Evolutionary conservation across 2,888 invertebrate species (phyloP), one percentile per base, ranked within the genome.

Genomic region (Brenthis ino): DNA sequence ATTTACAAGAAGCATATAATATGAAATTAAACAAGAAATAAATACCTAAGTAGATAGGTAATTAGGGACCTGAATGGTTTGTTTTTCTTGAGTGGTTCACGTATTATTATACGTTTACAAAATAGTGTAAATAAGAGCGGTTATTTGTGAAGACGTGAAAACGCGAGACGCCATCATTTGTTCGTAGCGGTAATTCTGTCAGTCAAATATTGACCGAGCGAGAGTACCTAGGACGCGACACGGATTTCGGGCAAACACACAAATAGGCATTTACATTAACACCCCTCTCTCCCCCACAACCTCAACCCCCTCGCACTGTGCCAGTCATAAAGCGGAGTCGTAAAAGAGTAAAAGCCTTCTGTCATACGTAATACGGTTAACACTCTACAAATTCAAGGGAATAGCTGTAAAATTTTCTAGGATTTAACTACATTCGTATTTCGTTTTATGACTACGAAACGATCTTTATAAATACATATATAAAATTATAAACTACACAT

Each of bases 191-290:
- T 91, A 90, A 89, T 91, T 86, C 84, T 82, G 86, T 79, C 84
- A 81, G 81, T 84, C 85, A 88, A 93, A 91, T 91, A 91, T 92
- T 93, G 88, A 89, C 90, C 74, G 82, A 86, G 88, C 65, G 74
- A 75, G 72, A 76, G 76, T 74, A 72, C 75, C 76, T 85, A 85
- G 87, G 88, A 90, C 87, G 85, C 88, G 91, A 92, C 91, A 91
- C 89, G 87, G 90, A 91, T 90, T 91, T 91, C 86, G 81, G 82
- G 84, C 83, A 90, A 91, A 92, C 87, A 90, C 82, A 84, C 87
- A 88, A 89, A 91, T 88, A 90, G 86, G 84, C 87, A 87, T 89
- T 88, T 87, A 88, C 87, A 88, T 89, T 89, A 88, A 83, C 89
- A 87, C 85, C 82, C 82, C 75, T 75, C 70, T 71, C 71, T 72